Base-by-base conservation (phyloP, 2,113 vertebrate genomes). In the Ancistrus triradiatus region DNA sequence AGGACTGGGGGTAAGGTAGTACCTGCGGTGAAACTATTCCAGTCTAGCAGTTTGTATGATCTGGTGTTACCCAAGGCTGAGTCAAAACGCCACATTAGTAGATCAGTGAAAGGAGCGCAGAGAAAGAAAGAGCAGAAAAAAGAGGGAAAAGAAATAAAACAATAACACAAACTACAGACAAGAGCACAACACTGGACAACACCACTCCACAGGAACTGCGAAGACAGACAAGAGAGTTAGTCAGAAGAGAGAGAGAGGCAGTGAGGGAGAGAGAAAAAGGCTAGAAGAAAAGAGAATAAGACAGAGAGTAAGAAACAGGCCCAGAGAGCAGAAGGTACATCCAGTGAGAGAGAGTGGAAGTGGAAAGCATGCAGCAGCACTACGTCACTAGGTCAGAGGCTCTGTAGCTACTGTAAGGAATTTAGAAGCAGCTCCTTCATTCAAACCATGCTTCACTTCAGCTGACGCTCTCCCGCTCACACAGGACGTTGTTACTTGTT, bases 21-120 rank as follows among this genome's bases (percentile, higher is more conserved):
- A 99, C 96, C 96, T 99, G 96, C 92, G 87, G 92, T 92, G 95
- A 93, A 92, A 99, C 95, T 98, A 99, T 98, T 99, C 96, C 96
- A 99, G 95, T 99, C 96, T 97, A 99, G 96, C 90, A 99, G 96
- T 98, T 99, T 98, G 95, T 98, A 95, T 91, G 96, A 96, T 95
- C 96, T 95, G 81, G 93, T 95, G 93, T 97, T 98, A 97, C 96
- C 95, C 96, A 97, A 94, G 88, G 95, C 96, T 99, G 94, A 94
- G 93, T 95, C 92, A 96, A 93, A 95, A 97, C 93, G 95, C 92
- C 93, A 95, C 94, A 91, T 98, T 94, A 97, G 95, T 94, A 95
- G 91, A 95, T 93, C 89, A 91, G 89, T 92, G 91, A 93, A 83
- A 94, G 89, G 78, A 92, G 91, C 85, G 91, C 86, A 88, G 79